Base-by-base conservation (phyloP, 2,888 invertebrate genomes). In the Bombylius discolor region DNA sequence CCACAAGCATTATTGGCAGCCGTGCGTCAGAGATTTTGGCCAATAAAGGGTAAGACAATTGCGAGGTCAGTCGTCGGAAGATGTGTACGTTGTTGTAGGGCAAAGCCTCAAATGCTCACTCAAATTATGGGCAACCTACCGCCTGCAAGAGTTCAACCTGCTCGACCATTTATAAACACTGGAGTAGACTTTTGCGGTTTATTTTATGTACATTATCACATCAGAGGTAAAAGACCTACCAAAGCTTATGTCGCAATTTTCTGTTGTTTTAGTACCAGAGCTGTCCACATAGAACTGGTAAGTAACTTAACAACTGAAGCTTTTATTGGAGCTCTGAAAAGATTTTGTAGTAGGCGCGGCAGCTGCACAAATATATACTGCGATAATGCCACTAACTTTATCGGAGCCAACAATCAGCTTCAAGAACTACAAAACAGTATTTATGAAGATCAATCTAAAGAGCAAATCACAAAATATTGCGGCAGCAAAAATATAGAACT, bases 61-160 rank as follows among this genome's bases (percentile, higher is more conserved):
- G 56, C 59, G 5, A 57, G 56, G 47, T 53, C 49, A 14, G 46
- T 61, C 33, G 45, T 61, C 12, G 55, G 58, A 44, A 45, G 57
- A 14, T 64, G 62, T 49, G 31, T 62, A 1, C 52, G 49, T 31
- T 63, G 63, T 47, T 53, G 49, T 31, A 52, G 56, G 49, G 53
- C 58, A 13, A 60, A 56, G 34, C 58, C 59, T 31, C 53, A 54
- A 34, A 5, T 57, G 34, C 12, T 56, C 31, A 47, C 50, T 13
- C 64, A 64, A 47, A 33, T 62, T 1, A 66, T 67, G 65, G 64
- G 63, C 32, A 55, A 65, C 56, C 54, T 66, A 23, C 66, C 66
- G 3, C 33, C 14, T 14, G 48, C 34, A 42, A 53, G 65, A 47
- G 52, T 56, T 9, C 44, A 23, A 14, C 50, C 55, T 31, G 53